Evolutionary conservation across 2,113 vertebrate species (phyloP).

Genomic region (Nannobrachium achirus): DNA sequence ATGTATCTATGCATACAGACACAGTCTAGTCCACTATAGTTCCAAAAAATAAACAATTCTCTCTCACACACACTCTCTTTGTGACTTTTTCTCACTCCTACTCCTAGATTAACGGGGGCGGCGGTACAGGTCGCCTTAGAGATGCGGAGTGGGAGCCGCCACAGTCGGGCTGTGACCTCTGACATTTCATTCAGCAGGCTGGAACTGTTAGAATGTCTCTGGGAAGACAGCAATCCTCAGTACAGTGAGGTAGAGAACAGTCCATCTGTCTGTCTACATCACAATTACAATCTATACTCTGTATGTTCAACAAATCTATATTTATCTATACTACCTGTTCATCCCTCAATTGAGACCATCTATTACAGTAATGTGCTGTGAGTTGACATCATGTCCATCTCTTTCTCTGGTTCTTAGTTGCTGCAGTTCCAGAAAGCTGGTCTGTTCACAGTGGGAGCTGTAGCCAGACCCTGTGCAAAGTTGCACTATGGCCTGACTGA

Average conservation of each 20-base stretch:
- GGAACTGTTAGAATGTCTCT: conserved; percentile 89
- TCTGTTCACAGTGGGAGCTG: conserved; percentile 75
- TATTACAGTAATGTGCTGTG: too few species aligned
- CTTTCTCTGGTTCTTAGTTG: conserved; percentile 67
- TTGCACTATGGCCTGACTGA: conserved; percentile 84
- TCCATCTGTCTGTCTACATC: not conserved
- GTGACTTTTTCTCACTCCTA: not conserved
- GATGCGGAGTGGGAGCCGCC: conserved; percentile 74
- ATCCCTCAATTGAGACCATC: not conserved
- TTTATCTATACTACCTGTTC: not conserved
- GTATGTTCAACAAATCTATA: too few species aligned
- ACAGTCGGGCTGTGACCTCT: conserved; percentile 70
- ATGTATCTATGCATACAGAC: too few species aligned
- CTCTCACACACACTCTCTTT: not conserved
- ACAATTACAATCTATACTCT: too few species aligned
- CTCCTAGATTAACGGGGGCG: conserved; percentile 82
- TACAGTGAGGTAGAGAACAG: conserved; percentile 84
- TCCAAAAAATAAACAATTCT: too few species aligned
- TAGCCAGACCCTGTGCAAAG: conserved; percentile 84
- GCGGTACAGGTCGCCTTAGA: conserved; percentile 87
- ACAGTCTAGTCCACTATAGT: too few species aligned
- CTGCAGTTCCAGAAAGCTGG: conserved; percentile 84
- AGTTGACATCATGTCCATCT: too few species aligned
- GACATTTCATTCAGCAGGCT: conserved; percentile 88
- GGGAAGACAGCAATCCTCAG: conserved; percentile 74